Base-by-base conservation (phyloP, 2,888 invertebrate genomes). In the Drosophila hamatofila region DNA sequence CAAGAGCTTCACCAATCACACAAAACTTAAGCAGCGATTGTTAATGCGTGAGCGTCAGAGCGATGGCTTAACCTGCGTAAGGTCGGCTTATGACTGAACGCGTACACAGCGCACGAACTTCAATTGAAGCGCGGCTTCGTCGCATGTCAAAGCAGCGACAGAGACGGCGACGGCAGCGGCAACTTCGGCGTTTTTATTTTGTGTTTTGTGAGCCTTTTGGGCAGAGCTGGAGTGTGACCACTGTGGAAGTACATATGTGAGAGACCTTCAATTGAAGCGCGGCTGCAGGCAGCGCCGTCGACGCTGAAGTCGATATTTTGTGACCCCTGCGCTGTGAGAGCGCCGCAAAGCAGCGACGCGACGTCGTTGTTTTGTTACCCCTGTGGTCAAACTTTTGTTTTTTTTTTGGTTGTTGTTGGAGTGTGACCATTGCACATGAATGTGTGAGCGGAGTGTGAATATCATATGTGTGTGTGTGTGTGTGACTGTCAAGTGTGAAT, bases 51-150 rank as follows among this genome's bases (percentile, higher is more conserved):
- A 58, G 54, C 63, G 52, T 37, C 56, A 48, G 64, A 52, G 69
- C 49, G 2, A 49, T 58, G 71, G 71, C 71, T 81, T 81, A 83
- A 80, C 81, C 75, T 81, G 77, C 81, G 88, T 78, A 87, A 81
- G 77, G 90, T 86, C 90, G 77, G 78, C 81, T 77, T 75, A 79
- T 76, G 77, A 89, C 83, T 87, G 83, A 85, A 64, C 57, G 74
- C 59, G 52, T 75, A 55, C 64, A 60, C 59, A 46, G 51, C 60
- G 60, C 80, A 55, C 61, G 60, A 69, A 67, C 83, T 86, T 83
- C 87, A 83, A 83, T 86, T 88, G 87, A 78, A 83, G 87, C 81
- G 72, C 65, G 80, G 72, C 67, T 69, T 71, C 56, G 78, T 80
- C 74, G 83, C 68, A 66, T 67, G 74, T 73, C 70, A 71, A 65